Conservation (phyloP, 2,113 vertebrate genomes). For the Pluvianellus socialis region DNA sequence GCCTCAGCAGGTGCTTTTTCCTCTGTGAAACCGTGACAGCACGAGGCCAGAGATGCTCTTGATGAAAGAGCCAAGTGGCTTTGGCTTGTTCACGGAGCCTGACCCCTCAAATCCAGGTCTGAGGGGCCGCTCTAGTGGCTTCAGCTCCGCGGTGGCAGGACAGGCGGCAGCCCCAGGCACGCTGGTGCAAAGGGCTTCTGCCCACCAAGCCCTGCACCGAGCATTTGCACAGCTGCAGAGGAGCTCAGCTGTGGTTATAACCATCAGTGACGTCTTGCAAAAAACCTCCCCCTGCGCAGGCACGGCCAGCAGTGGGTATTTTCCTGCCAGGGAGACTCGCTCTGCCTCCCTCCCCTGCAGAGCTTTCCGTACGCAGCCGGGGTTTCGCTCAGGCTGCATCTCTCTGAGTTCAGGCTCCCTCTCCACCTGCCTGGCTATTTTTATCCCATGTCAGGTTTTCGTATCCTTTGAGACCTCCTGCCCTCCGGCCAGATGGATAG, state of each 20-base stretch:
- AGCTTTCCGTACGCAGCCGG: neutral
- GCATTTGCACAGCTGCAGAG: fast-evolving
- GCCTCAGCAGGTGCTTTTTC: neutral
- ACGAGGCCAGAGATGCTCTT: neutral
- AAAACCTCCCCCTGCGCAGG: neutral
- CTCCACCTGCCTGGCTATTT: neutral
- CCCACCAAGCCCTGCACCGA: neutral
- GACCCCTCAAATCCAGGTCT: neutral
- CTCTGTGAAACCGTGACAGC: neutral
- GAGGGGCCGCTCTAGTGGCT: fast-evolving
- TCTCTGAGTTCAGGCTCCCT: neutral
- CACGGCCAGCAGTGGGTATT: neutral
- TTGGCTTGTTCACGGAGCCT: fast-evolving
- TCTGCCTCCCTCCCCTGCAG: neutral
- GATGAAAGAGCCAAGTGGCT: neutral
- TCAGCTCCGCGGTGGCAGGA: fast-evolving
- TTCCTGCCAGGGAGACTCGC: neutral
- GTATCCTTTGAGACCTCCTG: neutral
- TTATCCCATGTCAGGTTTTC: neutral
- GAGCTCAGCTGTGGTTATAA: neutral
- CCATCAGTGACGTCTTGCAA: neutral
- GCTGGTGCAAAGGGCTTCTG: neutral
- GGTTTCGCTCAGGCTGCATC: neutral
- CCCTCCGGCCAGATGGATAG: neutral
- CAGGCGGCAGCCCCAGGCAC: fast-evolving